Percentiles rank a stretch among this genome's conserved stretches.
Evolutionary conservation across 1,140 invertebrate genomes (phyloP).

Genomic region (Drosophila parabipectinata): DNA sequence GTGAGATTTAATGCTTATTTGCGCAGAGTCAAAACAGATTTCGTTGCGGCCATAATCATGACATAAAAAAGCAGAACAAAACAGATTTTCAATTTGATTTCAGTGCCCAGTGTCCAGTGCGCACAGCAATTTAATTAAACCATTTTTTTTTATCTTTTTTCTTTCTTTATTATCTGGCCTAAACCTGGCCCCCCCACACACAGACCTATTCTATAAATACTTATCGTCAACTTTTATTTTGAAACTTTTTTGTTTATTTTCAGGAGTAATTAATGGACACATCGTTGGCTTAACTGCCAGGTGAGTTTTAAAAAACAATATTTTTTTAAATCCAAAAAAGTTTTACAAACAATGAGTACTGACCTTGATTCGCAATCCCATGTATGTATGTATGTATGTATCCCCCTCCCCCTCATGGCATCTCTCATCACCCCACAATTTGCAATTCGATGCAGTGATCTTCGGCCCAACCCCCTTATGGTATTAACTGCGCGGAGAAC

Average conservation of each 20-base stretch:
- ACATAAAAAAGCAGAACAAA: conserved; percentile 82
- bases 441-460: conserved; percentile 66
- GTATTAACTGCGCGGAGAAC: conserved; percentile 18
- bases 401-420: too few species aligned
- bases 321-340: neutral
- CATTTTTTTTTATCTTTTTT: conserved; percentile 12
- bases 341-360: conserved; percentile 1
- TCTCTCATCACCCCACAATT: conserved; percentile 29
- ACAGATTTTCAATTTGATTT: conserved; percentile 80
- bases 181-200: neutral
- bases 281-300: conserved; percentile 35
- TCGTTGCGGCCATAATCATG: conserved; percentile 74
- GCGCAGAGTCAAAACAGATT: conserved; percentile 80
- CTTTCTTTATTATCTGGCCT: too few species aligned
- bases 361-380: conserved; percentile 9
- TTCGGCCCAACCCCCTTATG: neutral
- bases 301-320: neutral
- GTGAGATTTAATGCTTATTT: conserved; percentile 81
- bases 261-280: conserved; percentile 72
- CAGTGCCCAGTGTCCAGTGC: conserved; percentile 45
- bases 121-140: conserved; percentile 75
- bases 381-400: too few species aligned
- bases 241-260: conserved; percentile 32
- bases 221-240: neutral
- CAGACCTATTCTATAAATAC: neutral